A percentile compares a stretch with the other conserved stretches of the same genome.
Conservation (phyloP, 2,113 vertebrate species). For the Phyllostomus hastatus region DNA sequence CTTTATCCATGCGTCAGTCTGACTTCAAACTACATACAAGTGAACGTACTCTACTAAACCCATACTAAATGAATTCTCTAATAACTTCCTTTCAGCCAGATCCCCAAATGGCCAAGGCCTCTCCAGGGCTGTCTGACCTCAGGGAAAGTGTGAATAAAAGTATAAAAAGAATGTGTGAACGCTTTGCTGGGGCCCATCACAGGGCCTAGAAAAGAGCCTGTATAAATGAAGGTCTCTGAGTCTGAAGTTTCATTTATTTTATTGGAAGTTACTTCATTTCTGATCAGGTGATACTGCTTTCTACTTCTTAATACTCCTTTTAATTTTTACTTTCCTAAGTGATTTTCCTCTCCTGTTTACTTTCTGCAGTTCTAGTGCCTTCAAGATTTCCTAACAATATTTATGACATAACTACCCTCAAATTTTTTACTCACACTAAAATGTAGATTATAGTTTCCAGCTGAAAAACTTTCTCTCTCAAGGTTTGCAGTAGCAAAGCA, state of each 20-base stretch:
- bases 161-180: background rate
- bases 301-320: background rate
- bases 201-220: background rate
- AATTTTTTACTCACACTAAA: background rate
- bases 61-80: background rate
- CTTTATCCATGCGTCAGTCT: background rate
- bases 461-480: background rate
- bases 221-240: background rate
- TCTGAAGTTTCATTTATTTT: background rate
- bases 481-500: background rate
- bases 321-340: background rate
- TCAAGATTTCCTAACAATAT: background rate
- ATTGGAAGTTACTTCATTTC: background rate
- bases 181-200: background rate
- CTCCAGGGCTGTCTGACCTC: fast-evolving
- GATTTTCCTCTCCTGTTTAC: background rate
- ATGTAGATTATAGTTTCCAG: background rate
- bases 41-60: background rate
- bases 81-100: background rate
- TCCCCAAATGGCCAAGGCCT: background rate
- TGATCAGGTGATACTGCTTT: background rate
- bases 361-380: background rate
- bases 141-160: background rate
- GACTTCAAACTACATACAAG: background rate
- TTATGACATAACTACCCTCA: background rate